Evolutionary conservation across 2,113 vertebrate species (phyloP), one percentile per base, ranked within the genome.

Genomic region (Perccottus glenii): DNA sequence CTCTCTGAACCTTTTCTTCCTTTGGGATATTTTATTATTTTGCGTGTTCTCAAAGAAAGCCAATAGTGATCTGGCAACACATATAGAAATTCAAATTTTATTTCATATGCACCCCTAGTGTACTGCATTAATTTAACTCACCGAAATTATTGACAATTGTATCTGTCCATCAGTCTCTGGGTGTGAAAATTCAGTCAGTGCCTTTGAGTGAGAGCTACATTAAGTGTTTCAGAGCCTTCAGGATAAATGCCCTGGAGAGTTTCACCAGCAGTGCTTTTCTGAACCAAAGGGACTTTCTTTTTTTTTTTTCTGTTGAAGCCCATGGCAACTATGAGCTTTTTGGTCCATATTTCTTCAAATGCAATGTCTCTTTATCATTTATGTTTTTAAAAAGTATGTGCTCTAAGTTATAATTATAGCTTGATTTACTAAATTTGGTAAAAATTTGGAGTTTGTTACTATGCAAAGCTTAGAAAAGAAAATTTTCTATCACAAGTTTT

Each of bases 321-420:
- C 73, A 82, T 85, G 85, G 84, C 82, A 85, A 76, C 80, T 77
- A 33, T 7, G 57, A 67, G 67, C 68, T 70, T 70, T 80, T 70
- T 66, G 61, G 59, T 79, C 66, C 67, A 50, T 64, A 74, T 82
- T 77, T 82, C 82, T n/a, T n/a, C n/a, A n/a, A 90, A 49, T 84
- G 85, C 72, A 67, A 69, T 49, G 58, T 53, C 64, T 70, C 55
- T 64, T 72, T 78, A 69, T 56, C 82, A 80, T 81, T 74, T 70
- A 71, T 58, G 78, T 77, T 66, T 60, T 70, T 65, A 72, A 72
- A 65, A 79, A 67, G 14, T 19, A 15, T 57, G 36, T 73, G 73
- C 71, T 64, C 76, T 67, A 45, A 82, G 79, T 77, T 52, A 80
- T 71, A 63, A 60, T 44, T 5, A 3, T 33, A 2, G 7, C 15